Evolutionary conservation across 1,140 invertebrate genomes (phyloP), one percentile per base, ranked within the genome.

Genomic region (Pachypsylla venusta): DNA sequence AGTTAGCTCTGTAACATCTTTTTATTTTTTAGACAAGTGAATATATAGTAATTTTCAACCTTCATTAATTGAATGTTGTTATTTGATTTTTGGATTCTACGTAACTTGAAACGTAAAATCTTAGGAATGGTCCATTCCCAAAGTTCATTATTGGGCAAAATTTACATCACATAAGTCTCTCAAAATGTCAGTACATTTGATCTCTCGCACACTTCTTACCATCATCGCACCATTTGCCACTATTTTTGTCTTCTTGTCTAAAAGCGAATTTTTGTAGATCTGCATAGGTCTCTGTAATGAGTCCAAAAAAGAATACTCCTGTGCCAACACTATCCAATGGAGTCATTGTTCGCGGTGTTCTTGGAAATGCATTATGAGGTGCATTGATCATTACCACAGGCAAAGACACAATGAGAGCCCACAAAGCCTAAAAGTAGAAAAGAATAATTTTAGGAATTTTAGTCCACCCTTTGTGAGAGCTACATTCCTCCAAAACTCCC

Each of bases 251-350:
- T 70, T 94, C 85, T 67, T 88, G 83, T 58, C 85, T 80, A 69
- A 93, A 95, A 0, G 82, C 81, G 67, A 92, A 92, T 70, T 95
- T 95, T 64, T 94, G 89, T 48, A 91, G 72, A 74, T 95, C 92
- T 0, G 91, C 88, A 67, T 90, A 85, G 0, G 87, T 89, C 74
- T 95, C 92, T 24, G 84, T 83, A 16, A 92, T 65, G 25, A 95
- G 75, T 4, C 93, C 92, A 58, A 87, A 75, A 2, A 86, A 74
- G 69, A 93, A 95, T 53, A 94, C 73, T 1, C 83, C 80, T 35
- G 85, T 85, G 12, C 91, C 91, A 19, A 86, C 79, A 28, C 88
- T 89, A 68, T 93, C 89, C 24, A 87, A 70, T 0, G 81, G 82
- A 0, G 87, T 88, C 83, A 88, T 88, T 0, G 85, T 87, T 70